A percentile compares a stretch with the other conserved stretches of the same genome.
phyloP scores from a whole-genome alignment of 2,113 vertebrate species.

The Gymnocephalus cernua region DNA sequence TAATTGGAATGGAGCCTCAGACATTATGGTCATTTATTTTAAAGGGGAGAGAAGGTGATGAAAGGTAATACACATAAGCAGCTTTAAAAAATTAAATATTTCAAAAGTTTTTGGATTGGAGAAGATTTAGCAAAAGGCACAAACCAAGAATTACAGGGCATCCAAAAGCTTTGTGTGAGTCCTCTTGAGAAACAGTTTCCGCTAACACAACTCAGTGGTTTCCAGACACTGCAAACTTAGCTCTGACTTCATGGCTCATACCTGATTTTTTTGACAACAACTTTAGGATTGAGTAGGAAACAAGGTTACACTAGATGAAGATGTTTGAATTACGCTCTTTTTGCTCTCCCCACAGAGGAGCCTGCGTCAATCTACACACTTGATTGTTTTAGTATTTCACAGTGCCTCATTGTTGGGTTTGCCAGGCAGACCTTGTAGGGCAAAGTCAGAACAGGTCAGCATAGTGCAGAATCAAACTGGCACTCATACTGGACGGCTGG shows the following conservation, averaged over 20 bases:
- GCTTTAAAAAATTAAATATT: background rate
- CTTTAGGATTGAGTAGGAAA: background rate
- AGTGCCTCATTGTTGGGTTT: conserved; percentile 44
- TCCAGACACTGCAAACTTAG: background rate
- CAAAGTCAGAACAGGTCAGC: conserved; percentile 50
- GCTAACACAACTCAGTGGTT: too few species aligned
- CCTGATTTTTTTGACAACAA: background rate
- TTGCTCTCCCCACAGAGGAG: background rate
- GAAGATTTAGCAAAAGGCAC: background rate
- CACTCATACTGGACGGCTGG: conserved; percentile 17
- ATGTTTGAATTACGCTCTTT: background rate
- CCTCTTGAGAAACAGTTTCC: background rate
- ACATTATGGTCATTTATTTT: background rate
- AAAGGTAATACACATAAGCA: background rate
- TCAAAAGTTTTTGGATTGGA: too few species aligned
- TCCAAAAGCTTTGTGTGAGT: conserved; percentile 9
- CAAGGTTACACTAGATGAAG: background rate
- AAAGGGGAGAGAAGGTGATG: background rate
- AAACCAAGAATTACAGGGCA: background rate
- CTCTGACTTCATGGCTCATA: conserved; percentile 1
- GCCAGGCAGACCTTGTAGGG: conserved; percentile 13
- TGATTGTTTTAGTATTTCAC: conserved; percentile 49
- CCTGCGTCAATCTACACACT: background rate
- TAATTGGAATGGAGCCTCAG: background rate
- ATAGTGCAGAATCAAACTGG: conserved; percentile 34